Evolutionary conservation across 2,113 vertebrate genomes (phyloP).

Genomic region (Clarias gariepinus): DNA sequence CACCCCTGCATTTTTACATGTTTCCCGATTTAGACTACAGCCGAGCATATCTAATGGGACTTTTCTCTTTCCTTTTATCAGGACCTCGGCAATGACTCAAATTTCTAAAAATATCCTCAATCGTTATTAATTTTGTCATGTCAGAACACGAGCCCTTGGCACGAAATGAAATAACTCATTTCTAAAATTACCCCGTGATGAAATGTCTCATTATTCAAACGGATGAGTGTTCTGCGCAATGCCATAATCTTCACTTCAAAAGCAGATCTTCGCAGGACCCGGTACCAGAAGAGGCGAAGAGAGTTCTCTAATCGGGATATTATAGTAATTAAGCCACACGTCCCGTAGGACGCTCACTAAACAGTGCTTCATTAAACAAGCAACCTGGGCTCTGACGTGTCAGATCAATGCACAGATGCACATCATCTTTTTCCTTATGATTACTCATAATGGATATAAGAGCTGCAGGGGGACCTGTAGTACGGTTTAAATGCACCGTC

Average conservation of each 20-base stretch:
- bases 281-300: neutral
- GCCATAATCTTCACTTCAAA: conserved; percentile 40
- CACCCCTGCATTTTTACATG: neutral
- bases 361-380: conserved; percentile 50
- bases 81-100: conserved; percentile 10
- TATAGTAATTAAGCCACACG: conserved; percentile 44
- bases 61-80: conserved; percentile 13
- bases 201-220: conserved; percentile 39
- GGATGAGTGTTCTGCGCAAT: conserved; percentile 7
- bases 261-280: conserved; percentile 29
- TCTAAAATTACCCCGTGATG: conserved; percentile 41
- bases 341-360: conserved; percentile 43
- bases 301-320: conserved; percentile 33
- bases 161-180: conserved; percentile 17
- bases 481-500: neutral
- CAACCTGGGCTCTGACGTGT: conserved; percentile 40
- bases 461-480: neutral
- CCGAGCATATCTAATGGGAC: neutral
- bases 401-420: conserved; percentile 35
- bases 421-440: conserved; percentile 31
- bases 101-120: conserved; percentile 38
- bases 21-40: neutral
- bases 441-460: conserved; percentile 21
- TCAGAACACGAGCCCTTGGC: conserved; percentile 23
- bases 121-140: conserved; percentile 39